A percentile compares a stretch with the other conserved stretches of the same genome.
Evolutionary conservation across 2,888 invertebrate species (phyloP).

Genomic region (Steromphala cineraria): DNA sequence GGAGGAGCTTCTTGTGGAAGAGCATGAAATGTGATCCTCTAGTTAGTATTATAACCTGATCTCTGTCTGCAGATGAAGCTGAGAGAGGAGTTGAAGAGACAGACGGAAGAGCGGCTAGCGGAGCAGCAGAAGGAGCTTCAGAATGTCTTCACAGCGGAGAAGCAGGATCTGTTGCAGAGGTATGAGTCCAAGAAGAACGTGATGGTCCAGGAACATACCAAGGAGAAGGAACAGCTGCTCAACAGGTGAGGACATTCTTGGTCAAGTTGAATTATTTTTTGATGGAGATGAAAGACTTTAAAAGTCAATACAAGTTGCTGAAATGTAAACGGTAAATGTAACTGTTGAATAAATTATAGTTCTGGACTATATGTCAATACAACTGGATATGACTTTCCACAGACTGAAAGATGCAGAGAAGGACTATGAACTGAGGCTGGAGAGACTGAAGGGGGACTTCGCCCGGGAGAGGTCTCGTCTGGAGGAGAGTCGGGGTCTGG

Average conservation of each 20-base stretch:
- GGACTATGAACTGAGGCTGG: not conserved
- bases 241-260: constrained; percentile 23
- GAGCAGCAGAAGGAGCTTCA: constrained; percentile 58
- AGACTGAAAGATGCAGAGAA: constrained; percentile 11
- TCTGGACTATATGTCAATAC: too few relatives aligned
- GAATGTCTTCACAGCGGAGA: constrained; percentile 55
- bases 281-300: too few relatives aligned
- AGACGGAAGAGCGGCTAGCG: constrained; percentile 48
- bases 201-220: constrained; percentile 46
- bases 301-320: too few relatives aligned
- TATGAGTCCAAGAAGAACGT: constrained; percentile 62
- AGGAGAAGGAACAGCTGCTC: constrained; percentile 48
- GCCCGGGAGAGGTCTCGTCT: not conserved
- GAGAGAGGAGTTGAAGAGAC: constrained; percentile 49
- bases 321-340: too few relatives aligned
- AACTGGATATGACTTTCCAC: too few relatives aligned
- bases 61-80: constrained; percentile 44
- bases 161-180: constrained; percentile 57
- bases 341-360: too few relatives aligned
- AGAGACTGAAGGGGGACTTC: not conserved
- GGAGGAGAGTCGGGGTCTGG: constrained; percentile 1
- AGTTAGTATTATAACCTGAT: too few relatives aligned
- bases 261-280: too few relatives aligned
- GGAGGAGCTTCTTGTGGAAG: too few relatives aligned
- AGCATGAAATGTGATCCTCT: too few relatives aligned